Conservation (phyloP, 2,797 vertebrate genomes). For the Acanthurus tractus region DNA sequence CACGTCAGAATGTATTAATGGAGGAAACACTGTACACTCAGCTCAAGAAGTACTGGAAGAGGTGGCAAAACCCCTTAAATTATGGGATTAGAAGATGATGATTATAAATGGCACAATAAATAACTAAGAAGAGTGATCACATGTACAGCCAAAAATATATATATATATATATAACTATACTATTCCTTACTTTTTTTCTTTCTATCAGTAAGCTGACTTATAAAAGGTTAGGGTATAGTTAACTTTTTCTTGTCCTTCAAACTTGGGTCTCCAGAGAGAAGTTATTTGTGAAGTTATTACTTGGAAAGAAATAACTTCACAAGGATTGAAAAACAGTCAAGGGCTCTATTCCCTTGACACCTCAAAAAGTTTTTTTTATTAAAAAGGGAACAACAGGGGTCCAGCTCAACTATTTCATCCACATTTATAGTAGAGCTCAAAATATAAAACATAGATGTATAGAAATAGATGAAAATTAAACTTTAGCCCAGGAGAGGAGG, state of each 20-base stretch:
- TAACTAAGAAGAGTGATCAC: too few species aligned
- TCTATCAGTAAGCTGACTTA: background rate
- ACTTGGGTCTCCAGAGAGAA: slow-evolving; percentile 2
- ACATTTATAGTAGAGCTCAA: slow-evolving; percentile 16
- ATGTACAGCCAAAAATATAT: too few species aligned
- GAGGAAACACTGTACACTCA: too few species aligned
- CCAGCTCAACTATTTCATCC: background rate
- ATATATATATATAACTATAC: too few species aligned
- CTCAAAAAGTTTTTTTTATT: slow-evolving; percentile 2
- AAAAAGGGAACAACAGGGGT: background rate
- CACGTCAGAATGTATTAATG: too few species aligned
- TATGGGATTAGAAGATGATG: too few species aligned
- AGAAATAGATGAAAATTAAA: slow-evolving; percentile 15
- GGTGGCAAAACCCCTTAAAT: too few species aligned
- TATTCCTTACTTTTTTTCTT: background rate
- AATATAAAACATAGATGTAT: background rate
- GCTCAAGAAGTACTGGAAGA: too few species aligned
- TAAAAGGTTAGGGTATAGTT: slow-evolving; percentile 11
- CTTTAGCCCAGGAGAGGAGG: background rate
- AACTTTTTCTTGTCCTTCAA: slow-evolving; percentile 29
- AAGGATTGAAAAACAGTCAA: slow-evolving; percentile 17
- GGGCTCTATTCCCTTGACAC: slow-evolving; percentile 6
- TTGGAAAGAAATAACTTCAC: slow-evolving; percentile 12
- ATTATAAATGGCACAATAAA: too few species aligned
- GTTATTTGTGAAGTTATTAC: background rate